These are phyloP conservation scores for Leucopsar rothschildi DNA, from an alignment of 2,113 vertebrate genomes.

Conservation along the genomic window DNA sequence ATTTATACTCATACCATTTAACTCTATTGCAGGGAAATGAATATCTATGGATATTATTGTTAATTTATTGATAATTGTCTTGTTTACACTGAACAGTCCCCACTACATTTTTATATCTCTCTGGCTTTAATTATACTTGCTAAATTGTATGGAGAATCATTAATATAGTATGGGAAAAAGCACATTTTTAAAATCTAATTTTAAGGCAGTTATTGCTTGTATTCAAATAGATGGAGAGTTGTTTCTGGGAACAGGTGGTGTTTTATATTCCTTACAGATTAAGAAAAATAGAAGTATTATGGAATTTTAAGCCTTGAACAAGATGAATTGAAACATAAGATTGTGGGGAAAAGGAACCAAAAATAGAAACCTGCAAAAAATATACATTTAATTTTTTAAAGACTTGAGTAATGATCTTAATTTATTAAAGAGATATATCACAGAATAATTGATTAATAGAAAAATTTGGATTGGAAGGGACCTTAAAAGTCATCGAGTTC, in stretches of 20 bases:
- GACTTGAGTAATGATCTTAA: not conserved
- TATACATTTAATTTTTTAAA: not conserved
- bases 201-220: not conserved
- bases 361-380: not conserved
- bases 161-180: not conserved
- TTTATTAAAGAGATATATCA: not conserved
- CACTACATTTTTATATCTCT: not conserved
- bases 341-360: not conserved
- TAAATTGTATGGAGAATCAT: not conserved
- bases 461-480: not conserved
- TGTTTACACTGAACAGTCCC: not conserved
- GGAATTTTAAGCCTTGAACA: not conserved
- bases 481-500: not conserved
- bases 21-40: not conserved
- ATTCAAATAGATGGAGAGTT: not conserved
- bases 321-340: not conserved
- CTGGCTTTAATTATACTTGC: not conserved
- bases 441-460: not conserved
- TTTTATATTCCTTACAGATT: not conserved
- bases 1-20: not conserved
- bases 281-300: not conserved
- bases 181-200: not conserved
- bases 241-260: not conserved
- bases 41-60: not conserved
- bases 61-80: not conserved